Evolutionary conservation across 37 sponge, comb jelly and placozoan genomes (phyloP), one percentile per base, ranked within the genome.

Genomic region (Ephydatia muelleri): DNA sequence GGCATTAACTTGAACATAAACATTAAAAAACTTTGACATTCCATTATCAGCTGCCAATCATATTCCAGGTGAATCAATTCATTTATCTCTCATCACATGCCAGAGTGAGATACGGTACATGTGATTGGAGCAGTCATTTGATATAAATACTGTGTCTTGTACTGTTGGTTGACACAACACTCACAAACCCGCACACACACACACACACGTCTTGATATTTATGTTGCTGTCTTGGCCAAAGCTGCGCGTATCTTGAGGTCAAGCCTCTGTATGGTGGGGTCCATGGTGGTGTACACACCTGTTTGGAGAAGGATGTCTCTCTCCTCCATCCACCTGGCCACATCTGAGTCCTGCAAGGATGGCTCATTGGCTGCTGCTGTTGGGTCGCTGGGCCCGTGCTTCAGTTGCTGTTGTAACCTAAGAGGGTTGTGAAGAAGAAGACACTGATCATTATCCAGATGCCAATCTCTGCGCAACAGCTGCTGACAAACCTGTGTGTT

Each of bases 311-410:
- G 84, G 36, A 89, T 90, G 82, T 97, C 90, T 67, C 95, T 72
- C 79, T 97, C 96, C 49, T 97, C 95, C n/a, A 97, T 95, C 85
- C 92, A 87, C 28, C 97, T 77, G 26, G 96, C 93, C 22, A 97
- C 70, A 69, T 92, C 72, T 1, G 85, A 22, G 48, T 93, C 93
- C 21, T 73, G 23, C 36, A 32, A 70, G 14, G 11, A 65, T 22
- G 72, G 27, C 5, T 35, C 5, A 23, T 38, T 32, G 11, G 37
- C 49, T 8, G 72, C 28, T 36, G 14, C 38, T 3, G 33, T 39
- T 49, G 34, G 81, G 14, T 43, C 19, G 38, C 31, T 25, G n/a
- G 73, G 0, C 31, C 21, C 30, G 30, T 73, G 27, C 28, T 80
- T 37, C 3, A 81, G 37, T 5, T 80, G 73, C 19, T 73, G 81